phyloP scores from a whole-genome alignment of 2,797 vertebrate genomes.

The Ataeniobius toweri region DNA sequence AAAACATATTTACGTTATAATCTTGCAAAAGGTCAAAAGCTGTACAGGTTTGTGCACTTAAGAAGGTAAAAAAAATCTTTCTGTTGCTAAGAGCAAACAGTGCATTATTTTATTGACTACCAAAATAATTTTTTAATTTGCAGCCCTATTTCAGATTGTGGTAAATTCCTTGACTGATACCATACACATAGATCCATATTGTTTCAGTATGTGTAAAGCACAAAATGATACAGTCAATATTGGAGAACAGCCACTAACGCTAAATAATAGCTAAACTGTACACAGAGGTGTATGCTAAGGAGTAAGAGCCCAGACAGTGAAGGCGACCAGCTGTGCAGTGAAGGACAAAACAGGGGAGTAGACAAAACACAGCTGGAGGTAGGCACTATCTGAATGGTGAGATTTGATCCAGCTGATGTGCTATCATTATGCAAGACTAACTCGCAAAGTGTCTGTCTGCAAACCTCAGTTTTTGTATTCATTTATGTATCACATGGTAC shows the following conservation, averaged over 20 bases:
- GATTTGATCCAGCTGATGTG: slow-evolving; percentile 24
- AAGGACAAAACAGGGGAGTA: slow-evolving; percentile 63
- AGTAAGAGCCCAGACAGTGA: slow-evolving; percentile 49
- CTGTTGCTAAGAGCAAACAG: too few species aligned
- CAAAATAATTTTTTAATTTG: neutral
- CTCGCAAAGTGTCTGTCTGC: slow-evolving; percentile 4
- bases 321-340: slow-evolving; percentile 61
- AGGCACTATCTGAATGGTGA: slow-evolving; percentile 12
- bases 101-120: too few species aligned
- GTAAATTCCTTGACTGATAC: neutral
- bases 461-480: neutral
- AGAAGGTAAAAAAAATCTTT: neutral
- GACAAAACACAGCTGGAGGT: slow-evolving; percentile 64
- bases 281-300: slow-evolving; percentile 1
- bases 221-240: slow-evolving; percentile 4
- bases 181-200: slow-evolving; percentile 7
- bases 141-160: neutral
- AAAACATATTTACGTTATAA: too few species aligned
- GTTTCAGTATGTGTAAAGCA: slow-evolving; percentile 4
- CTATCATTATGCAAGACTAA: slow-evolving; percentile 43
- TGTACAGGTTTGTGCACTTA: neutral
- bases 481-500: neutral
- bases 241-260: neutral
- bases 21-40: too few species aligned
- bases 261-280: neutral